These are phyloP conservation scores for Lichenostomus cassidix DNA, from an alignment of 2,113 vertebrate species.

Conservation along the genomic window DNA sequence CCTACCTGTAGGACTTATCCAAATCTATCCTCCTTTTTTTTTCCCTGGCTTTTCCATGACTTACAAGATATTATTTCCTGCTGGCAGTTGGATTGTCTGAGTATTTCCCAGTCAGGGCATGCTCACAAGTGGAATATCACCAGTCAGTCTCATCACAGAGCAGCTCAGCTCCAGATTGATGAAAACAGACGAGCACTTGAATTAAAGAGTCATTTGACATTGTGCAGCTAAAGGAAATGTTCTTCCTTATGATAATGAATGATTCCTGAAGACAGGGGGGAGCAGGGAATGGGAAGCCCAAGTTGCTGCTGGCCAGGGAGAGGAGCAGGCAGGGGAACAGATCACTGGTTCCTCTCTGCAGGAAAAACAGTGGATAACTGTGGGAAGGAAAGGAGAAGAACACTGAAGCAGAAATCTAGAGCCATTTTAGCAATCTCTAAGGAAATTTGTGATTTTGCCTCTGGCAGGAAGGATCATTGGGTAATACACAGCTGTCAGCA, in stretches of 20 bases:
- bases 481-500: neutral
- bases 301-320: neutral
- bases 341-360: rapidly evolving
- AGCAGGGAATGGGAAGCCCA: neutral
- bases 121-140: neutral
- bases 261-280: neutral
- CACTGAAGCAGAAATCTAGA: neutral
- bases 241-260: slow-evolving; percentile 18
- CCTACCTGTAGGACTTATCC: rapidly evolving
- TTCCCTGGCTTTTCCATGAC: neutral
- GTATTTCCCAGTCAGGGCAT: neutral
- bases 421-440: neutral
- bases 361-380: neutral
- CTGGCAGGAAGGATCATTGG: neutral
- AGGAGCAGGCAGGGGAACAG: rapidly evolving
- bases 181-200: neutral
- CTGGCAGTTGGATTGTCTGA: neutral
- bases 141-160: neutral
- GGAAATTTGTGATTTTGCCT: neutral
- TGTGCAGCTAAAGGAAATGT: slow-evolving; percentile 20
- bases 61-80: neutral
- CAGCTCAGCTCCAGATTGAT: neutral
- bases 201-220: neutral
- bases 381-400: neutral
- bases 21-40: neutral